Percentiles rank a stretch among this genome's conserved stretches.
Conservation (phyloP, 2,888 invertebrate species). For the Lordiphosa fenestrarum region DNA sequence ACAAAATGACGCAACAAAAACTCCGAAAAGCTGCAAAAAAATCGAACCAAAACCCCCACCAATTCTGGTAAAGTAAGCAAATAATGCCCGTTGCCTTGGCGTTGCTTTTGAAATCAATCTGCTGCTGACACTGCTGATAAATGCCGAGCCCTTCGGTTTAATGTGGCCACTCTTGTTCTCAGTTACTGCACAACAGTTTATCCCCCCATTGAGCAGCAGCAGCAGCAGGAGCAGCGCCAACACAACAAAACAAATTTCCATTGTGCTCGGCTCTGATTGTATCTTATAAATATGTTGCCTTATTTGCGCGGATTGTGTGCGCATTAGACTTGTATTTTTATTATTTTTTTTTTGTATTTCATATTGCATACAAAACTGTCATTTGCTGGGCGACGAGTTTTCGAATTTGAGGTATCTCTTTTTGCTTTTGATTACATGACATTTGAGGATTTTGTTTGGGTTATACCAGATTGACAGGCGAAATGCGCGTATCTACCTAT, state of each 20-base stretch:
- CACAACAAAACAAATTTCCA: conserved; percentile 24
- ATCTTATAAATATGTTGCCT: conserved; percentile 53
- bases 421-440: conserved; percentile 46
- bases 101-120: conserved; percentile 56
- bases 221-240: conserved; percentile 7
- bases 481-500: conserved; percentile 9
- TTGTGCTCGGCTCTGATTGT: conserved; percentile 22
- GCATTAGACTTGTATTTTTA: conserved; percentile 13
- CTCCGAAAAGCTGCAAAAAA: conserved; percentile 4
- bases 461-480: conserved; percentile 32
- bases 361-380: conserved; percentile 29
- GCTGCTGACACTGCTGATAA: conserved; percentile 58
- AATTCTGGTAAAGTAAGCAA: conserved; percentile 51
- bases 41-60: conserved; percentile 19
- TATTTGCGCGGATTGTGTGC: conserved; percentile 4
- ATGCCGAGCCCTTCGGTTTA: conserved; percentile 35
- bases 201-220: conserved; percentile 31
- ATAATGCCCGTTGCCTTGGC: conserved; percentile 36
- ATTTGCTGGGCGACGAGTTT: conserved; percentile 37
- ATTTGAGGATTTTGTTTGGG: conserved; percentile 31
- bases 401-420: conserved; percentile 17
- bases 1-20: neutral
- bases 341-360: conserved; percentile 28
- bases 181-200: conserved; percentile 12
- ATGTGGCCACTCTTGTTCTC: conserved; percentile 29